Evolutionary conservation across 2,797 vertebrate species (phyloP).

Genomic region (Ctenosaura bakeri): DNA sequence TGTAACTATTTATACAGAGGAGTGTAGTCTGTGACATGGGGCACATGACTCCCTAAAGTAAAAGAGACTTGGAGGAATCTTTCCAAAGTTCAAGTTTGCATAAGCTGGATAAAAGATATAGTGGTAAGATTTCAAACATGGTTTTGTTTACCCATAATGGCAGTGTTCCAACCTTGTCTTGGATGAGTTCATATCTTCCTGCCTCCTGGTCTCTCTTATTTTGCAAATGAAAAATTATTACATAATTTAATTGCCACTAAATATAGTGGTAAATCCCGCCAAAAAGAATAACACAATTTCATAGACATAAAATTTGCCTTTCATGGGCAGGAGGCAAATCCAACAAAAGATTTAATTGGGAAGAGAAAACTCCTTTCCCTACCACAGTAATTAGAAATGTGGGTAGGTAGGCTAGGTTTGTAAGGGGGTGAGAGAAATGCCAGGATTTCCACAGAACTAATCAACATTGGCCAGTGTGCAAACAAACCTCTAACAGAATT

Average conservation of each 20-base stretch:
- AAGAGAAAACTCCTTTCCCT: conserved; percentile 11
- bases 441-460: conserved; percentile 12
- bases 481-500: conserved; percentile 9
- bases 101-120: not conserved
- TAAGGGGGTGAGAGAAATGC: not conserved
- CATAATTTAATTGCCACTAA: conserved; percentile 8
- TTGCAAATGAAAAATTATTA: conserved; percentile 1
- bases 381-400: not conserved
- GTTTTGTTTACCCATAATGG: not conserved
- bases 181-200: not conserved
- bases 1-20: not conserved
- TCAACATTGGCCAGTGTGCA: not conserved
- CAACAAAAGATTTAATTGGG: conserved; percentile 21
- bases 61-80: too few relatives aligned
- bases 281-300: not conserved
- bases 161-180: not conserved
- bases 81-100: not conserved
- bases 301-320: not conserved
- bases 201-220: not conserved
- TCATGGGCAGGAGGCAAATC: not conserved
- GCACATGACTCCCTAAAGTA: not conserved
- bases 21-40: not conserved
- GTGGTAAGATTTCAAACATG: not conserved
- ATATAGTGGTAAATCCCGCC: not conserved
- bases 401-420: not conserved